Base-by-base conservation (phyloP, 1,140 invertebrate genomes). In the Centruroides sculpturatus region DNA sequence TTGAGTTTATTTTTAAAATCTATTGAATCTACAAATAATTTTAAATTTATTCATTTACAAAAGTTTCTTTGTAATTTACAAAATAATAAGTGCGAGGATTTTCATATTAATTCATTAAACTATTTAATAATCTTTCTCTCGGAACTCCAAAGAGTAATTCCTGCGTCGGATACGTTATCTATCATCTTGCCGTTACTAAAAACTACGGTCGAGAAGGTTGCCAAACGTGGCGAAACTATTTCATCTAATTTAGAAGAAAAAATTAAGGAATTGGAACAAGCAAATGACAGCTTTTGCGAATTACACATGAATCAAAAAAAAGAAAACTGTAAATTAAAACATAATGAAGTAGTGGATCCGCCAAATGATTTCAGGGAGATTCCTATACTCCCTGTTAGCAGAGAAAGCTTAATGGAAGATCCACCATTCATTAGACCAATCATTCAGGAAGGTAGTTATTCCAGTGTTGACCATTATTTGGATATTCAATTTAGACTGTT, bases 401-500 rank as follows among this genome's bases (percentile, higher is more conserved):
- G 8, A 9, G 66, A 68, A 36, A 35, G 36, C 12, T 35, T 67
- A 11, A 23, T 35, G 11, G 35, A 62, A 23, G 13, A 34, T 11
- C 48, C 46, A 12, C 69, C 74, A 12, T 81, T 77, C 71, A 62
- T 85, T 10, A 72, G 80, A 5, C 72, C 77, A 9, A 85, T 84
- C 69, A 79, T 82, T 53, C 67, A 79, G 0, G 65, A 79, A 36
- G 84, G 83, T 4, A 72, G 0, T 9, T 89, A 85, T 70, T 65
- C 72, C 4, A 73, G 78, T 69, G 74, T 81, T 0, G 77, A 85
- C 41, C 80, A 87, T 65, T 92, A 92, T 69, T 71, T 91, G 11
- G 85, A 88, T 67, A 77, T 83, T 1, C 87, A 91, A 66, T 87
- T 86, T 68, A 73, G 84, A n/a, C 72, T 89, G 4, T 70, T 91